Evolutionary conservation across 2,888 invertebrate genomes (phyloP), one percentile per base, ranked within the genome.

Genomic region (Calameuta filiformis): DNA sequence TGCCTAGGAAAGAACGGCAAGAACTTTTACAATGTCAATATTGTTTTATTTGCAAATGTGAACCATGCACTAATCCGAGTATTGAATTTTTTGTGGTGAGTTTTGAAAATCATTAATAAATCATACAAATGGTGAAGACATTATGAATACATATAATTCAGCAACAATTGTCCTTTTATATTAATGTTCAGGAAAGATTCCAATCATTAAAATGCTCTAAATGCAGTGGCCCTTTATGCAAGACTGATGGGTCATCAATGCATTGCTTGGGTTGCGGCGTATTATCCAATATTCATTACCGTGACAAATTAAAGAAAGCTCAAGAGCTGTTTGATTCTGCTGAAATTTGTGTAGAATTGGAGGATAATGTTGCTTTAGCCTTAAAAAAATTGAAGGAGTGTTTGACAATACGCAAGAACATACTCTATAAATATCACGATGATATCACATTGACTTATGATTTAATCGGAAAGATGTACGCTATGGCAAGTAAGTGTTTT

Each of bases 21-120:
- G 91, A 93, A 31, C 92, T 93, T 11, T 93, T 98, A 40, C 90
- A 92, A 77, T 92, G 93, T 31, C 96, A 96, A 86, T 98, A 98
- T 91, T 94, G 94, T 89, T 98, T 98, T 91, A 91, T 92, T 0
- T 98, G 98, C 91, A 88, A 92, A 73, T 98, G 98, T 90, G 87
- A 91, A 9, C 94, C 95, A 56, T 98, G 98, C 90, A 86, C 92
- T 87, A 85, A 90, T 86, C 90, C 91, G 3, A 83, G 87, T 35
- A 80, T 86, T 69, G 85, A 88, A 81, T 81, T 86, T 76, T 89
- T 89, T 76, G 78, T 84, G 83, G 90, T 91, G 85, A 85, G 34
- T 77, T 73, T 76, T 77, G 68, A 40, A 12, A 33, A 69, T 12
- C 1, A 68, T 69, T 69, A 69, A 69, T 30, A 30, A 69, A 69